Percentiles rank a stretch among this genome's conserved stretches.
phyloP scores from a whole-genome alignment of 2,113 vertebrate genomes.

The Helogale parvula region DNA sequence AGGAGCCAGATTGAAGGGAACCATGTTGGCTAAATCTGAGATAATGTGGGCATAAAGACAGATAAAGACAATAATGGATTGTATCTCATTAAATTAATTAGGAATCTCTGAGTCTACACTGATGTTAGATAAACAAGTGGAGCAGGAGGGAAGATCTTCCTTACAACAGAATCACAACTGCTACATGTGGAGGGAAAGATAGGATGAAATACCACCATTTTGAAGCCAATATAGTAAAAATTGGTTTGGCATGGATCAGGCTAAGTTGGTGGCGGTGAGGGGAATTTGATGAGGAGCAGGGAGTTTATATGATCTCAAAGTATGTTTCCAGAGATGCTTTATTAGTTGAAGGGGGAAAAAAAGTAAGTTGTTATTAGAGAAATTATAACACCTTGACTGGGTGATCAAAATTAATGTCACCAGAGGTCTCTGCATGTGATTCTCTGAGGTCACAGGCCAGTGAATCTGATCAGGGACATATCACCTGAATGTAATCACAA shows the following conservation, averaged over 20 bases:
- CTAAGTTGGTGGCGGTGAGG: not conserved
- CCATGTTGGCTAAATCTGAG: not conserved
- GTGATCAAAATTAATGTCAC: not conserved
- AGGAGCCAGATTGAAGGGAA: not conserved
- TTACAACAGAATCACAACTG: not conserved
- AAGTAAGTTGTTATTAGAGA: not conserved
- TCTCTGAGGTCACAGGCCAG: not conserved
- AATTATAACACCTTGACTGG: not conserved
- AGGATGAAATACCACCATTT: not conserved
- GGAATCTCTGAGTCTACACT: not conserved
- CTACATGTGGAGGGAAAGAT: not conserved
- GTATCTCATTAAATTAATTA: not conserved
- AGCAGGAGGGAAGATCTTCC: not conserved
- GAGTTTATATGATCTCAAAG: not conserved
- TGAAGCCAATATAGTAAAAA: not conserved
- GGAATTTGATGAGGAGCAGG: not conserved
- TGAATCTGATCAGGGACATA: not conserved
- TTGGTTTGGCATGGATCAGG: not conserved
- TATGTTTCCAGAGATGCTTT: not conserved
- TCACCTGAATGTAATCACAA: not conserved
- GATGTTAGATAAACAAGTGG: not conserved
- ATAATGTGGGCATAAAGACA: not conserved
- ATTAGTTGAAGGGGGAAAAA: not conserved
- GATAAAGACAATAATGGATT: not conserved
- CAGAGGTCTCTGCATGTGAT: not conserved